phyloP scores from a whole-genome alignment of 2,113 vertebrate genomes.

The Malurus melanocephalus region DNA sequence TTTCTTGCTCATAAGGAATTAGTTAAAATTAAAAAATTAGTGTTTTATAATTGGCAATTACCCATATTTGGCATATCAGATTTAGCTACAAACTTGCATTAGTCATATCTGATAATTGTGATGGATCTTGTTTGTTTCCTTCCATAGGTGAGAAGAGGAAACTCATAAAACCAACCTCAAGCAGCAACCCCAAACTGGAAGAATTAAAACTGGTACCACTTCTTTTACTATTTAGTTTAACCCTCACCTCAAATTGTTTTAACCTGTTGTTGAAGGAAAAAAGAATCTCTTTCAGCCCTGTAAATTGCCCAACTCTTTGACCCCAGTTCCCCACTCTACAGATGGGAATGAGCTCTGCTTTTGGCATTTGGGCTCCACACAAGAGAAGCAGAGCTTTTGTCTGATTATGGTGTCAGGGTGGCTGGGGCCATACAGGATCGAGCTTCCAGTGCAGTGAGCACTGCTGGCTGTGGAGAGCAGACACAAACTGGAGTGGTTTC shows the following conservation, averaged over 20 bases:
- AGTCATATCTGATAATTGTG: background rate
- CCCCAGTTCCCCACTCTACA: rapidly evolving
- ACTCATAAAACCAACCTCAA: constrained; percentile 75
- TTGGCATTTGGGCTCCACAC: background rate
- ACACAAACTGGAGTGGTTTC: background rate
- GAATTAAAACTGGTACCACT: constrained; percentile 80
- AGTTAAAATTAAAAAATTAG: background rate
- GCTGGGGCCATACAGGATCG: background rate
- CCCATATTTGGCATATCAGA: background rate
- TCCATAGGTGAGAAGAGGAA: constrained; percentile 78
- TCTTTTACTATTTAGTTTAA: background rate
- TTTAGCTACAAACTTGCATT: background rate
- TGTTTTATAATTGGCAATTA: background rate
- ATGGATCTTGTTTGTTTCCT: background rate
- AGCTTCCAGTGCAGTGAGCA: background rate
- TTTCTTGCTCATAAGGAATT: background rate
- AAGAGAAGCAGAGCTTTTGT: background rate
- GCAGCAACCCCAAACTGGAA: constrained; percentile 74
- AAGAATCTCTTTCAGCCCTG: background rate
- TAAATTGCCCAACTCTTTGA: background rate
- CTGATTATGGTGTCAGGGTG: too few species aligned
- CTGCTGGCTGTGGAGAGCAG: background rate
- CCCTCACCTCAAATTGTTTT: background rate
- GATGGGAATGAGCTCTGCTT: background rate
- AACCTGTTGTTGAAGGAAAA: background rate